phyloP scores from a whole-genome alignment of 1,140 invertebrate species.

The Tetragonula clypearis region DNA sequence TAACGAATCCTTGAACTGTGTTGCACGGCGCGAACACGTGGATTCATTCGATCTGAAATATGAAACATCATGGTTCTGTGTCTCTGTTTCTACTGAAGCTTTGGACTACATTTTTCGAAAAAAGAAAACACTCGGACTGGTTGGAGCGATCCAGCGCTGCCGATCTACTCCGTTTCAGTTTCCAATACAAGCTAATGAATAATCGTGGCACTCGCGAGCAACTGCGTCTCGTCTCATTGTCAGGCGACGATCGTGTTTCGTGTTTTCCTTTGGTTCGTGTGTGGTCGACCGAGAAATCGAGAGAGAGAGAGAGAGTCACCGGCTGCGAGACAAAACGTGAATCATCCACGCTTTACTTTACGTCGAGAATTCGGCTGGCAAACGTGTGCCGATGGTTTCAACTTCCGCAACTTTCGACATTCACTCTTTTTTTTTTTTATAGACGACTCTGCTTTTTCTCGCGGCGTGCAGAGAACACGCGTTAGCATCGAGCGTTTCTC shows the following conservation, averaged over 20 bases:
- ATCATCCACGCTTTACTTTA: constrained; percentile 41
- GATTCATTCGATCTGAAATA: not conserved
- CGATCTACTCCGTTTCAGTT: not conserved
- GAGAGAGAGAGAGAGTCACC: not conserved
- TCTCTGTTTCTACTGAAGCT: not conserved
- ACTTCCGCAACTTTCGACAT: not conserved
- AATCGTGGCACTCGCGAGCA: too few species aligned
- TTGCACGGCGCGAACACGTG: not conserved
- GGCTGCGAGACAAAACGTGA: constrained; percentile 3
- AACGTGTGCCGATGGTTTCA: constrained; percentile 7
- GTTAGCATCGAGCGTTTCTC: not conserved
- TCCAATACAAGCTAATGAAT: not conserved
- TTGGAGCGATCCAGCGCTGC: not conserved
- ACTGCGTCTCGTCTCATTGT: too few species aligned
- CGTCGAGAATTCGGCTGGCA: constrained; percentile 19
- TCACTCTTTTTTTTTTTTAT: not conserved
- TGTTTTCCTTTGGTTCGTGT: not conserved
- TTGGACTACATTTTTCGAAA: not conserved
- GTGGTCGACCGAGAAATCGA: not conserved
- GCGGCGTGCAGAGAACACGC: not conserved
- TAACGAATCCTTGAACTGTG: not conserved
- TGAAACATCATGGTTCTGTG: not conserved
- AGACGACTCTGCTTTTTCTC: not conserved
- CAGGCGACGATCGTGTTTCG: too few species aligned
- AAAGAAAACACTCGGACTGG: not conserved